phyloP scores from a whole-genome alignment of 2,797 vertebrate genomes.

The Pseudochirops corinnae region DNA sequence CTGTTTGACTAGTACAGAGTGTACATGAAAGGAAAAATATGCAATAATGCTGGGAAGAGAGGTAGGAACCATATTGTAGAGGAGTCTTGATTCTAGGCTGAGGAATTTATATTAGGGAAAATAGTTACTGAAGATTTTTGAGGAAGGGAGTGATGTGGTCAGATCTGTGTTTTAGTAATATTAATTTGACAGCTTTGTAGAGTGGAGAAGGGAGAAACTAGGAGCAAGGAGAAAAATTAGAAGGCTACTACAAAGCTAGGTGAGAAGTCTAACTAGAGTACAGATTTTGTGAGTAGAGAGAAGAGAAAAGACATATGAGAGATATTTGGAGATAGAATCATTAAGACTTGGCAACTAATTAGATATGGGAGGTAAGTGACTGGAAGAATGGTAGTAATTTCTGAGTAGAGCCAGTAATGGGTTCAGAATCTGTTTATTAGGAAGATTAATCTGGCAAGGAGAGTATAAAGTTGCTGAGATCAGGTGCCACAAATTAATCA shows the following conservation, averaged over 20 bases:
- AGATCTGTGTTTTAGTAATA: not conserved
- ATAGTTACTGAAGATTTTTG: not conserved
- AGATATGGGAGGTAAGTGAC: not conserved
- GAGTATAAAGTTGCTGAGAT: not conserved
- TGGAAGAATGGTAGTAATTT: not conserved
- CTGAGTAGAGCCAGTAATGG: not conserved
- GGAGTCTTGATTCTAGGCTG: not conserved
- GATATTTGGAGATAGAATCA: not conserved
- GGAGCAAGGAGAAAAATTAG: not conserved
- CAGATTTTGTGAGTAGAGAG: not conserved
- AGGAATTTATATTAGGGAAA: not conserved
- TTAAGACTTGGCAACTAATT: not conserved
- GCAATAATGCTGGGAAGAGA: not conserved
- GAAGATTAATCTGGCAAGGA: not conserved
- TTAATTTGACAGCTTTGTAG: not conserved
- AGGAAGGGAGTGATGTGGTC: not conserved
- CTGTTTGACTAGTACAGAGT: not conserved
- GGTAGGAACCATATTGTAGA: not conserved
- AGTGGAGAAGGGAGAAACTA: not conserved
- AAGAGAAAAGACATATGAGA: not conserved
- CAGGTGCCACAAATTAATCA: not conserved
- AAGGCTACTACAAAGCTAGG: not conserved
- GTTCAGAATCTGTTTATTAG: not conserved
- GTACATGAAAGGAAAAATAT: not conserved
- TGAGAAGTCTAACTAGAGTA: not conserved